Evolutionary conservation across 30 jellyfish, hydroid and myxozoan genomes (phyloP).

Genomic region (Cassiopea xamachana): DNA sequence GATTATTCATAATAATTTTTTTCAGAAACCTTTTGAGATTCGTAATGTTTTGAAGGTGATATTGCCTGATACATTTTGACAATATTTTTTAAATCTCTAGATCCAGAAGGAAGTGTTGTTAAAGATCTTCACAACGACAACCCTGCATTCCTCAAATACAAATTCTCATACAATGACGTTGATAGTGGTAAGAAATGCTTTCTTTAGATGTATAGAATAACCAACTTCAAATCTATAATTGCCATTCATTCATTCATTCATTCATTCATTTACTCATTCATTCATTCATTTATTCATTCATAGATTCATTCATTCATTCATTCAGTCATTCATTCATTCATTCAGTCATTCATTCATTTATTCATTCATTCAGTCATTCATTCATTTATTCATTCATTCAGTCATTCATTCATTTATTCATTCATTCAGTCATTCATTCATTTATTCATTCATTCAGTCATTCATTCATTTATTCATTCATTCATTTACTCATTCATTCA

Average conservation of each 20-base stretch:
- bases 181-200: conserved; percentile 70
- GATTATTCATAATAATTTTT: too few species aligned
- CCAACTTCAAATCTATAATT: neutral
- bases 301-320: too few species aligned
- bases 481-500: too few species aligned
- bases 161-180: conserved; percentile 81
- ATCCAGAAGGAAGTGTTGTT: conserved; percentile 84
- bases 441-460: too few species aligned
- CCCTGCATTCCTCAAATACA: conserved; percentile 83
- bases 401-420: too few species aligned
- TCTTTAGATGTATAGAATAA: neutral
- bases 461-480: neutral
- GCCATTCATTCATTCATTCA: neutral
- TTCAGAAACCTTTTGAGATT: too few species aligned
- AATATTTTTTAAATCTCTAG: conserved; percentile 27
- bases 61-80: neutral
- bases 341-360: neutral
- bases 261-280: too few species aligned
- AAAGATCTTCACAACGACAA: conserved; percentile 92
- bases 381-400: too few species aligned
- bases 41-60: neutral
- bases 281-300: too few species aligned
- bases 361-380: neutral
- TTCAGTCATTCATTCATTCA: too few species aligned
- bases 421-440: too few species aligned